These are phyloP conservation scores for Selenia dentaria DNA, from an alignment of 2,888 invertebrate species.

Conservation along the genomic window DNA sequence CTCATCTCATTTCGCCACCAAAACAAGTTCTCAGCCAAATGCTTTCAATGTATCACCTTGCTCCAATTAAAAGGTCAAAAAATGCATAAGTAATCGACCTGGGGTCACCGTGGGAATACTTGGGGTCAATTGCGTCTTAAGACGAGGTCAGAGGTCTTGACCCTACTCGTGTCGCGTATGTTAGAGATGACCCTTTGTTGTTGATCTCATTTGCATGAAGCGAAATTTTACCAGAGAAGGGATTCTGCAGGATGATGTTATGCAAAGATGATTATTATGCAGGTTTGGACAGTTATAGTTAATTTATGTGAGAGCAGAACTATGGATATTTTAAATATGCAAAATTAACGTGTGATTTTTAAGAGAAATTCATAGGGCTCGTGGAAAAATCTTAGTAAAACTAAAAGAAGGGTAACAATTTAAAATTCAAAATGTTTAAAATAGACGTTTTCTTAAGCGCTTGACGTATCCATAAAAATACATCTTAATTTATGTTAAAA, in stretches of 20 bases:
- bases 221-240: conserved; percentile 45
- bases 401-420: no score
- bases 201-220: conserved; percentile 63
- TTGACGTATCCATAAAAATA: no score
- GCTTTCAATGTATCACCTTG: conserved; percentile 28
- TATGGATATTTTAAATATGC: conserved; percentile 4
- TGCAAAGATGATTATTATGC: conserved; percentile 30
- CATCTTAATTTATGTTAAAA: no score
- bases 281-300: conserved; percentile 9
- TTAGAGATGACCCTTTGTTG: conserved; percentile 33
- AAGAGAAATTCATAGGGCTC: neutral
- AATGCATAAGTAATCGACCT: conserved; percentile 26
- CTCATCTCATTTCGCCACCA: neutral
- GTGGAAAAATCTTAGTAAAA: no score
- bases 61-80: conserved; percentile 27
- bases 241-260: conserved; percentile 28
- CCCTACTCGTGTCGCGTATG: conserved; percentile 60
- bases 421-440: no score
- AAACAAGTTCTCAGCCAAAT: neutral
- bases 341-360: conserved; percentile 11
- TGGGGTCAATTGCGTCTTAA: conserved; percentile 64
- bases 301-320: conserved; percentile 21
- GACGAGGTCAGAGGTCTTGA: conserved; percentile 73
- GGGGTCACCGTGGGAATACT: conserved; percentile 72
- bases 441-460: no score